These are phyloP conservation scores for Theristicus caerulescens DNA, from an alignment of 2,113 vertebrate species.

Conservation along the genomic window DNA sequence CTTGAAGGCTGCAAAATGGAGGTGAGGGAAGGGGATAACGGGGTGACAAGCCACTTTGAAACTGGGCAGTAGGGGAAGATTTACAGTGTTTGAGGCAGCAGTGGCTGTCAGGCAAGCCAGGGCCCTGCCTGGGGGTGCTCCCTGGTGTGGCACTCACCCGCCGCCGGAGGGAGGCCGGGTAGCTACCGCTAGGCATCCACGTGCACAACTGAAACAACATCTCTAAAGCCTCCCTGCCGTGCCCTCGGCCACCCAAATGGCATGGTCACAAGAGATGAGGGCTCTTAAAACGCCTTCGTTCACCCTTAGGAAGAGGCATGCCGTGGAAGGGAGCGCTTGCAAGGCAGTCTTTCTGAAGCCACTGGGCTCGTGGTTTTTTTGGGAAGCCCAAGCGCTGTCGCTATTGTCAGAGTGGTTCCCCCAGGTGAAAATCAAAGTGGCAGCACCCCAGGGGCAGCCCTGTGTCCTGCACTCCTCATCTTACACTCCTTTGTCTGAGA, in stretches of 20 bases:
- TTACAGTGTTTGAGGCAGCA: not conserved
- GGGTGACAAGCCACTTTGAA: not conserved
- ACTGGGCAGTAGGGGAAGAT: not conserved
- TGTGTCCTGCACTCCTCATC: not conserved
- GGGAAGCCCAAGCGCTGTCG: not conserved
- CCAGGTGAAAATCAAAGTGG: not conserved
- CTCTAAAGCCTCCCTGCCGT: not conserved
- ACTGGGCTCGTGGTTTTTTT: not conserved
- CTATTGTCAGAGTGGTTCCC: not conserved
- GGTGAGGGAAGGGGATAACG: not conserved
- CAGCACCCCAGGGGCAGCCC: not conserved
- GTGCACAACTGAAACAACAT: not conserved
- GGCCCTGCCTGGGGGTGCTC: not conserved
- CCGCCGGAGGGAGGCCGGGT: rapidly evolving
- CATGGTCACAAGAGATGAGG: not conserved
- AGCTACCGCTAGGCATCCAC: not conserved
- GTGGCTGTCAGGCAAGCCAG: not conserved
- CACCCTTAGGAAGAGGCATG: not conserved
- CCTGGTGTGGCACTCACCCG: rapidly evolving
- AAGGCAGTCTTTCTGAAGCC: not conserved
- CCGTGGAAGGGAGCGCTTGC: not conserved
- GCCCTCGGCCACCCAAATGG: not conserved
- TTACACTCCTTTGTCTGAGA: not conserved
- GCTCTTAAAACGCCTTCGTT: not conserved
- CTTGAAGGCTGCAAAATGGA: not conserved